Conservation (phyloP, 2,888 invertebrate genomes). For the Drosophila peninsularis region DNA sequence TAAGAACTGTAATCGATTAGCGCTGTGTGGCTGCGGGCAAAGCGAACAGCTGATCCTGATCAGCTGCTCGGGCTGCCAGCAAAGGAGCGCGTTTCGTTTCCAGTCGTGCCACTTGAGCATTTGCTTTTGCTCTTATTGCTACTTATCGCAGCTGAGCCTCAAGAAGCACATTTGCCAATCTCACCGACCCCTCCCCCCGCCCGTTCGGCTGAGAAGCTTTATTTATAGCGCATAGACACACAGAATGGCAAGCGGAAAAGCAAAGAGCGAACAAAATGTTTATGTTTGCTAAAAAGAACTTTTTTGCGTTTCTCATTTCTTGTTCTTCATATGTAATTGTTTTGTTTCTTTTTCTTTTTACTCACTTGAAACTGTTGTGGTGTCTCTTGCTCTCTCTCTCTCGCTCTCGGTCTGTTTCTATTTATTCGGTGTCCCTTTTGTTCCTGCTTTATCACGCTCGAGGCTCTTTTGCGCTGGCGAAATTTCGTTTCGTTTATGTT, state of each 20-base stretch:
- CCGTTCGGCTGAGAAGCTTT: constrained; percentile 9
- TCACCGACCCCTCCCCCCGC: constrained; percentile 1
- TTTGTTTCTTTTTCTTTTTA: constrained; percentile 9
- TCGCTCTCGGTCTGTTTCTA: constrained; percentile 1
- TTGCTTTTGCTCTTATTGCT: neutral
- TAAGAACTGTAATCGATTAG: neutral
- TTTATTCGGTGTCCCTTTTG: constrained; percentile 3
- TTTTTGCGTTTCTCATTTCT: constrained; percentile 7
- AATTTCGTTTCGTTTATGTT: constrained; percentile 12
- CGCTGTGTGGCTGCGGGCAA: neutral
- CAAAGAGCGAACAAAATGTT: constrained; percentile 26
- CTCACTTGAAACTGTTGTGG: constrained; percentile 39
- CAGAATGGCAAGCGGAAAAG: constrained; percentile 16
- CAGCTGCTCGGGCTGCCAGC: neutral
- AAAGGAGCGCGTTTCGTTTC: constrained; percentile 7
- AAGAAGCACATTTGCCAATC: neutral
- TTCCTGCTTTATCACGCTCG: neutral
- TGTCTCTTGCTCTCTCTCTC: constrained; percentile 4
- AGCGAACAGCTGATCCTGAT: neutral
- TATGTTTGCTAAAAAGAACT: constrained; percentile 32
- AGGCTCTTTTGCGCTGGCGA: neutral
- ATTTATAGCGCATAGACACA: constrained; percentile 40
- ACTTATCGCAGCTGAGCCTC: constrained; percentile 21
- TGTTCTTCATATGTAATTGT: constrained; percentile 1
- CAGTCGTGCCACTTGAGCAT: neutral